A percentile compares a stretch with the other conserved stretches of the same genome.
phyloP scores from a whole-genome alignment of 2,888 invertebrate genomes.

The Scaptomyza parva region DNA sequence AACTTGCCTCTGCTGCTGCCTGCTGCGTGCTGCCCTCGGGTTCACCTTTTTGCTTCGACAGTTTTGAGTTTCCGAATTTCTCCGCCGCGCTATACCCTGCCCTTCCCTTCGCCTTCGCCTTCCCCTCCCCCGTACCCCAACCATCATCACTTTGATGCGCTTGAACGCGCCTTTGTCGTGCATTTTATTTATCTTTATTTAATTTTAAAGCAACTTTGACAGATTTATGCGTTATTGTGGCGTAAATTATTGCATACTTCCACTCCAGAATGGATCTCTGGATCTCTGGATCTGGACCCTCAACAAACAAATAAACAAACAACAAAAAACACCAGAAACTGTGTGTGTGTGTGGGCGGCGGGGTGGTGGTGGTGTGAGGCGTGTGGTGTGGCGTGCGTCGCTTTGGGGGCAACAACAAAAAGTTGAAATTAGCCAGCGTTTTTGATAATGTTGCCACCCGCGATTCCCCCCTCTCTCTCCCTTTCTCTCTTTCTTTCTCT shows the following conservation, averaged over 20 bases:
- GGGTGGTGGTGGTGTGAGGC: background rate
- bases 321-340: background rate
- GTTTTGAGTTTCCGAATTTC: slow-evolving; percentile 46
- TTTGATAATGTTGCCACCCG: slow-evolving; percentile 20
- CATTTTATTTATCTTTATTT: slow-evolving; percentile 76
- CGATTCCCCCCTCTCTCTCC: background rate
- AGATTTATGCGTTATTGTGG: slow-evolving; percentile 76
- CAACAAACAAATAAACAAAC: slow-evolving; percentile 5
- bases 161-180: slow-evolving; percentile 66
- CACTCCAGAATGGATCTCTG: slow-evolving; percentile 29
- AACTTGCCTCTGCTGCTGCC: background rate
- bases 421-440: slow-evolving; percentile 59
- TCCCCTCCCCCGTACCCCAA: no score
- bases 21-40: no score
- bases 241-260: slow-evolving; percentile 72
- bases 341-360: background rate
- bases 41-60: slow-evolving; percentile 21
- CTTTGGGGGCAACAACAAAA: slow-evolving; percentile 26
- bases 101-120: background rate
- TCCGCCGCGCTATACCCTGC: no score
- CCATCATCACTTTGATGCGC: slow-evolving; percentile 62
- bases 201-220: slow-evolving; percentile 77
- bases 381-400: slow-evolving; percentile 12
- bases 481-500: slow-evolving; percentile 1
- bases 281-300: slow-evolving; percentile 11